Conservation (phyloP, 2,888 invertebrate genomes). For the Pyrochroa serraticornis region DNA sequence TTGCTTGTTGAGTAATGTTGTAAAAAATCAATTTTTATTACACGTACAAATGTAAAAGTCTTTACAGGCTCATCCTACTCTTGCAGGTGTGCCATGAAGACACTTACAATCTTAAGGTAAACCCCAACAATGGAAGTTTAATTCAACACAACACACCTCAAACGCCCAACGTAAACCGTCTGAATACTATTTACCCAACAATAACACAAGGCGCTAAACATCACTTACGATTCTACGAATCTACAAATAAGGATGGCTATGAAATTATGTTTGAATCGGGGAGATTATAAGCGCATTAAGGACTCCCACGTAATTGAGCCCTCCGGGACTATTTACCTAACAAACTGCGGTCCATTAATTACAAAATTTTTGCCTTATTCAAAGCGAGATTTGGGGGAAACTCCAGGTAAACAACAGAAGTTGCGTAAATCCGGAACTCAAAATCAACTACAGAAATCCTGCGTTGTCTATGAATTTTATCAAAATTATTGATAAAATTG, state of each 20-base stretch:
- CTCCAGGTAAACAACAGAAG: no score
- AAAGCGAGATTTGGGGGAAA: no score
- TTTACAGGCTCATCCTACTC: conserved; percentile 4
- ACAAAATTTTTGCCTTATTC: no score
- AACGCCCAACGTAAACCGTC: conserved; percentile 25
- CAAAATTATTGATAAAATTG: no score
- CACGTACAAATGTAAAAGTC: background rate
- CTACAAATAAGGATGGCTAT: conserved; percentile 25
- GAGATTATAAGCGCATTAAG: conserved; percentile 19
- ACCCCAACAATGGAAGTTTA: conserved; percentile 26
- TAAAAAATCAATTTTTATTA: background rate
- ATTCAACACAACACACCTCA: conserved; percentile 29
- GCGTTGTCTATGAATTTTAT: no score
- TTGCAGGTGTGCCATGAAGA: conserved; percentile 17
- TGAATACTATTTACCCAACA: conserved; percentile 26
- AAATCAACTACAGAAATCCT: no score
- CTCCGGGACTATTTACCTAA: no score
- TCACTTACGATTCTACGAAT: conserved; percentile 25
- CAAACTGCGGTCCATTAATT: no score
- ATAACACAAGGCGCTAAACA: conserved; percentile 24
- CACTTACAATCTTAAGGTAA: conserved; percentile 19
- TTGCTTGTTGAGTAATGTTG: no score
- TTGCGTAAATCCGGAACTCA: no score
- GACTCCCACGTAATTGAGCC: conserved; percentile 10
- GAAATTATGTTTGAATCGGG: conserved; percentile 23